Conservation (phyloP, 2,888 invertebrate genomes). For the Azorinus chamasolen region DNA sequence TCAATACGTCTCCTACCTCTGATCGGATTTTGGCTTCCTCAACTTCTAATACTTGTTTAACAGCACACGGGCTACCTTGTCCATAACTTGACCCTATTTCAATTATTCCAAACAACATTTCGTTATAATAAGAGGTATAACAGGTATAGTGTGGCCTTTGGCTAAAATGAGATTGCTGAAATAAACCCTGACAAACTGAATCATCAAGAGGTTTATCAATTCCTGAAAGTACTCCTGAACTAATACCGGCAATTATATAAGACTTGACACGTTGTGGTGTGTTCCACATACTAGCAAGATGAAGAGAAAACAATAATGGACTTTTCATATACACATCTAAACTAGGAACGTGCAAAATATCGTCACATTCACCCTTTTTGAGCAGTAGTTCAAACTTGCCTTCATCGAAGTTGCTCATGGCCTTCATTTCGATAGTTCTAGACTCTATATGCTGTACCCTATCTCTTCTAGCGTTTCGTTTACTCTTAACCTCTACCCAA, state of each 20-base stretch:
- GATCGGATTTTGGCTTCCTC: conserved; percentile 6
- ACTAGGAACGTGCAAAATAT: conserved; percentile 33
- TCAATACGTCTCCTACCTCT: conserved; percentile 51
- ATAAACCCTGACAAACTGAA: conserved; percentile 24
- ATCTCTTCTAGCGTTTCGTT: background rate
- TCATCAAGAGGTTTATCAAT: conserved; percentile 29
- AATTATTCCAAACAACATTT: conserved; percentile 41
- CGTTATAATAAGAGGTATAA: conserved; percentile 9
- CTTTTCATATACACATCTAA: conserved; percentile 33
- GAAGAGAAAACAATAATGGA: conserved; percentile 25
- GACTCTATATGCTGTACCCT: background rate
- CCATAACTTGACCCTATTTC: conserved; percentile 43
- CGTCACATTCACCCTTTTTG: conserved; percentile 18
- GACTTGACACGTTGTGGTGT: conserved; percentile 53
- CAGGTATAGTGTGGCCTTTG: conserved; percentile 39
- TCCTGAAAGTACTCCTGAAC: conserved; percentile 9
- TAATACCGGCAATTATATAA: conserved; percentile 53
- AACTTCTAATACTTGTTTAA: conserved; percentile 20
- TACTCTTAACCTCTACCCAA: background rate
- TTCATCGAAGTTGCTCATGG: conserved; percentile 1
- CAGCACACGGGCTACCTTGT: conserved; percentile 38
- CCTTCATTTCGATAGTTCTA: background rate
- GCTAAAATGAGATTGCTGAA: conserved; percentile 27
- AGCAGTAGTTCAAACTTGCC: conserved; percentile 30
- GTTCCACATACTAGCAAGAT: conserved; percentile 66